phyloP scores from a whole-genome alignment of 2,888 invertebrate species.

The Agapetus fuscipes region DNA sequence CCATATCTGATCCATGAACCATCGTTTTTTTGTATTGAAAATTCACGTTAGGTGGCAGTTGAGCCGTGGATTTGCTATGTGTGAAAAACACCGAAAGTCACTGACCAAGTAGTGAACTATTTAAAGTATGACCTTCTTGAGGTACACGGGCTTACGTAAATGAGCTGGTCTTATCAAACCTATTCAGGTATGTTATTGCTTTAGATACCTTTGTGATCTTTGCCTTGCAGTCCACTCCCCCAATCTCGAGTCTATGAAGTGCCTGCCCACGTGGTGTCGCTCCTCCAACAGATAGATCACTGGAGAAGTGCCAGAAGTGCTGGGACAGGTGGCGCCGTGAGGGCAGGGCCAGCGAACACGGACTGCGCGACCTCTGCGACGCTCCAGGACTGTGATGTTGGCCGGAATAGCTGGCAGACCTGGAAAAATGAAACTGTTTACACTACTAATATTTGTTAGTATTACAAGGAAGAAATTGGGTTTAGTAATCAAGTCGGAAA shows the following conservation, averaged over 20 bases:
- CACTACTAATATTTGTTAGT: not conserved
- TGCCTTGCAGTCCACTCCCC: slow-evolving; percentile 54
- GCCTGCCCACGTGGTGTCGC: slow-evolving; percentile 58
- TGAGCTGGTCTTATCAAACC: too few relatives aligned
- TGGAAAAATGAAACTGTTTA: slow-evolving; percentile 28
- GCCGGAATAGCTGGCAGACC: slow-evolving; percentile 55
- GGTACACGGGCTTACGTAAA: too few relatives aligned
- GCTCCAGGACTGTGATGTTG: slow-evolving; percentile 49
- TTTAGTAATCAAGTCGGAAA: too few relatives aligned
- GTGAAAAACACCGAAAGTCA: too few relatives aligned
- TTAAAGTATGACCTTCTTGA: too few relatives aligned
- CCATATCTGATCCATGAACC: too few relatives aligned
- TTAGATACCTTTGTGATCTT: slow-evolving; percentile 39
- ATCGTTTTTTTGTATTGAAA: too few relatives aligned
- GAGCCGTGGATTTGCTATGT: too few relatives aligned
- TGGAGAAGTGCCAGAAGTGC: slow-evolving; percentile 25
- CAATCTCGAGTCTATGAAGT: slow-evolving; percentile 53
- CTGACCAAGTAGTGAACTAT: too few relatives aligned
- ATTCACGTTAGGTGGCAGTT: too few relatives aligned
- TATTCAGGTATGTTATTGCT: too few relatives aligned
- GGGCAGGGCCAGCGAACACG: slow-evolving; percentile 30
- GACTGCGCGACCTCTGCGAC: slow-evolving; percentile 40
- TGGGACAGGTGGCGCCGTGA: slow-evolving; percentile 37
- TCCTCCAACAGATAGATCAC: slow-evolving; percentile 56
- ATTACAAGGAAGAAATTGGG: too few relatives aligned